A percentile compares a stretch with the other conserved stretches of the same genome.
phyloP scores from a whole-genome alignment of 2,888 invertebrate species.

The Ceratothoa steindachneri region DNA sequence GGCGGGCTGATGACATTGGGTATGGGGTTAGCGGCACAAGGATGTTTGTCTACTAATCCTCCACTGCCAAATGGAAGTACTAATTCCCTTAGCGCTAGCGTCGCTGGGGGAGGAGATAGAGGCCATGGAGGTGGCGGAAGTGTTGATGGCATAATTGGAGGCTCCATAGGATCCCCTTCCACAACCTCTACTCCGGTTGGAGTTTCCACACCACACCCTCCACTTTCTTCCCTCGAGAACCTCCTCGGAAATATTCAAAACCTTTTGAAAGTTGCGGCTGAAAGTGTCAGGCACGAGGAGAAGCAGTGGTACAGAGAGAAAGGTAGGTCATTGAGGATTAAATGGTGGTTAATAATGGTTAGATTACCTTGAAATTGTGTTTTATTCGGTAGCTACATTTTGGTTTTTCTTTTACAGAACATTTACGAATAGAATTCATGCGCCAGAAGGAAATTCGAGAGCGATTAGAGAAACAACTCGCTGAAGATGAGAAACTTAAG shows the following conservation, averaged over 20 bases:
- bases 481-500: conserved; percentile 90
- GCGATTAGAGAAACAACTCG: conserved; percentile 84
- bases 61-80: background rate
- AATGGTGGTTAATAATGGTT: too few relatives aligned
- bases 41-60: conserved; percentile 12
- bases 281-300: conserved; percentile 93
- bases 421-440: conserved; percentile 90
- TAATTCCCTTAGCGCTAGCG: background rate
- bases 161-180: background rate
- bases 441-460: conserved; percentile 90
- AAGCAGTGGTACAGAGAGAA: conserved; percentile 93
- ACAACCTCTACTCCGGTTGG: background rate
- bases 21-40: conserved; percentile 26
- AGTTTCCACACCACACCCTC: conserved; percentile 25
- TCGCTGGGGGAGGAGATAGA: background rate
- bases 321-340: too few relatives aligned
- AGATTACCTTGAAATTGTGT: background rate
- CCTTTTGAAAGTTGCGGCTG: conserved; percentile 91
- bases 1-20: conserved; percentile 33
- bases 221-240: conserved; percentile 80
- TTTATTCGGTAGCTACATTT: background rate
- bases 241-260: conserved; percentile 92
- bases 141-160: background rate
- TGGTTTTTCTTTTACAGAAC: conserved; percentile 67
- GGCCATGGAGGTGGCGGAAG: background rate